Percentiles rank a stretch among this genome's conserved stretches.
These are phyloP conservation scores for Sebastes alutus DNA, from an alignment of 2,797 vertebrate genomes.

Conservation along the genomic window DNA sequence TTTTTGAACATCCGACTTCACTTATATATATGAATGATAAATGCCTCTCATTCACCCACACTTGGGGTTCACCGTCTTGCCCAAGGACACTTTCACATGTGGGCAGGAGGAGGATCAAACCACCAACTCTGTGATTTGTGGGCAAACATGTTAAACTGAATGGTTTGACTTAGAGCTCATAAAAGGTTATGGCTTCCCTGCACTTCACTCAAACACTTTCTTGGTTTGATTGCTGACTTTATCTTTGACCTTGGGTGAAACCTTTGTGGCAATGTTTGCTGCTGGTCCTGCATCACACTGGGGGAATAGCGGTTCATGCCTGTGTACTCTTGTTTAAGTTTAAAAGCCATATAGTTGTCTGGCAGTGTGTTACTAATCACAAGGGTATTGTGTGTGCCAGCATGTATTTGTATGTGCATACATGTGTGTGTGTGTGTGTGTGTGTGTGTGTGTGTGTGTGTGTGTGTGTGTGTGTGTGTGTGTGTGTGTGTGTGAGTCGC, in stretches of 20 bases:
- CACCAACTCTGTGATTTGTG: not conserved
- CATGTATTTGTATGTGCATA: not conserved
- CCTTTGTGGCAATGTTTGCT: conserved; percentile 36
- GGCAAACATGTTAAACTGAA: conserved; percentile 31
- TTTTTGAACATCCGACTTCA: not conserved
- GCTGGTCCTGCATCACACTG: conserved; percentile 38
- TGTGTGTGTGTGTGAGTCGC: conserved; percentile 9
- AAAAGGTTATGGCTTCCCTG: conserved; percentile 60
- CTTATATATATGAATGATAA: not conserved
- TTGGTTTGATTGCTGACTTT: conserved; percentile 56
- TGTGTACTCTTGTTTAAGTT: conserved; percentile 43
- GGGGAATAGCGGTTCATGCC: conserved; percentile 36
- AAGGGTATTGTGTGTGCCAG: not conserved
- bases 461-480: conserved; percentile 20
- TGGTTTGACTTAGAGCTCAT: conserved; percentile 56
- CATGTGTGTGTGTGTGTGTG: conserved; percentile 10
- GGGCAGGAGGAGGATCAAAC: not conserved
- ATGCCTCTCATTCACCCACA: not conserved
- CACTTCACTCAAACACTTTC: conserved; percentile 50
- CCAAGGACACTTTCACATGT: not conserved
- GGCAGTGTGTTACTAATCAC: conserved; percentile 4
- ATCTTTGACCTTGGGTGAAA: conserved; percentile 61
- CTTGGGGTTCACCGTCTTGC: not conserved
- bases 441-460: conserved; percentile 6
- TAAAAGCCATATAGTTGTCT: not conserved